Conservation (phyloP, 92 coral and sea anemone genomes). For the Phenganax subtilis region DNA sequence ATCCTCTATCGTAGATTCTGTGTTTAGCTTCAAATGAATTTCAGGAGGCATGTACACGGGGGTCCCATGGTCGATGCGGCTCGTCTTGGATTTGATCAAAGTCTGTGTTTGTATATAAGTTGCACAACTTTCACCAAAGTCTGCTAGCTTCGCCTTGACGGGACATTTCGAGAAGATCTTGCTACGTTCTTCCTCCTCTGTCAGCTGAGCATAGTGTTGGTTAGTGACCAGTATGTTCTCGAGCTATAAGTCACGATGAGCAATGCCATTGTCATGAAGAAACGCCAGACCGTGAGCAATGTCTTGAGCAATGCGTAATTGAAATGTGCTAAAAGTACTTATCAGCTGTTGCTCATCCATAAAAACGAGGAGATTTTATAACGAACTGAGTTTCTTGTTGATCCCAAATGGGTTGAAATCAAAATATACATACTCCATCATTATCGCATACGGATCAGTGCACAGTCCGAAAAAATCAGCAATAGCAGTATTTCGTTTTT, state of each 20-base stretch:
- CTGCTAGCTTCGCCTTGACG: neutral
- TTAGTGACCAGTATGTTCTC: conserved; percentile 7
- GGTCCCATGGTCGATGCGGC: conserved; percentile 5
- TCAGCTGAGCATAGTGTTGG: neutral
- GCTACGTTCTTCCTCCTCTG: neutral
- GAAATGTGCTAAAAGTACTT: neutral
- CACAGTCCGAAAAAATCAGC: neutral
- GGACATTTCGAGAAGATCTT: conserved; percentile 3
- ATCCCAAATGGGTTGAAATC: neutral
- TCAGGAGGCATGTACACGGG: conserved; percentile 6
- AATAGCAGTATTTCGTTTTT: neutral
- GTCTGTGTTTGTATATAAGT: conserved; percentile 18
- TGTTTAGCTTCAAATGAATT: neutral
- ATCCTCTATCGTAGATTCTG: neutral
- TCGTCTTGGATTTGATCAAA: neutral
- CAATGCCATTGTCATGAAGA: conserved; percentile 8
- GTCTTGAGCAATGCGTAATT: neutral
- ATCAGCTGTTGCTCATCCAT: neutral
- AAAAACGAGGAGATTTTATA: neutral
- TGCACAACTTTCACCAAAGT: conserved; percentile 19
- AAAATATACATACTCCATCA: conserved; percentile 5
- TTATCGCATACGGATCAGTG: conserved; percentile 3
- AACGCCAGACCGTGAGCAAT: neutral
- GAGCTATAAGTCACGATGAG: conserved; percentile 14
- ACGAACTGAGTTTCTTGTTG: neutral